A percentile compares a stretch with the other conserved stretches of the same genome.
phyloP scores from a whole-genome alignment of 2,797 vertebrate genomes.

The Ptychadena robeensis region DNA sequence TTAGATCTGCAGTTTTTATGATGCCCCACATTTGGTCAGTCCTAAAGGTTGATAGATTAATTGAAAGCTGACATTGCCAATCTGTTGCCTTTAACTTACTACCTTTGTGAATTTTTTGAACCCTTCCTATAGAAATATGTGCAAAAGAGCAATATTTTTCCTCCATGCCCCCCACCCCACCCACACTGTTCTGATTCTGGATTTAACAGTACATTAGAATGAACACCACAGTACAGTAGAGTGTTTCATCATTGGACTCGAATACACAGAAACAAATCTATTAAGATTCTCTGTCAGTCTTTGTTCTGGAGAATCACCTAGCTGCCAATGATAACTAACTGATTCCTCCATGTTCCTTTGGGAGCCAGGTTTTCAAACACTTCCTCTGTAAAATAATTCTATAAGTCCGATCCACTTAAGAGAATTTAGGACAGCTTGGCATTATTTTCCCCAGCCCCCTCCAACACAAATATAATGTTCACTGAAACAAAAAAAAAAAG shows the following conservation, averaged over 20 bases:
- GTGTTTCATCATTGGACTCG: conserved; percentile 22
- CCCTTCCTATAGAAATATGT: not conserved
- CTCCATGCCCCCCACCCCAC: no score
- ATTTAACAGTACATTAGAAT: not conserved
- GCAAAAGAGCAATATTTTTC: not conserved
- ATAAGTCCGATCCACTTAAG: conserved; percentile 50
- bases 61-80: no score
- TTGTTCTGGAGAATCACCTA: conserved; percentile 41
- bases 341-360: conserved; percentile 37
- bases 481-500: conserved; percentile 11
- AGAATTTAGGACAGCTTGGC: conserved; percentile 51
- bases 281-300: conserved; percentile 47
- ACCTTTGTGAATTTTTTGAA: no score
- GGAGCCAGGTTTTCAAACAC: conserved; percentile 41
- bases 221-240: not conserved
- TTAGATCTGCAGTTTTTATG: no score
- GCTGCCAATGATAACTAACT: conserved; percentile 40
- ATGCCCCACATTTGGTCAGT: no score
- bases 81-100: not conserved
- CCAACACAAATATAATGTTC: conserved; percentile 27
- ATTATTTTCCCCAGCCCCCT: not conserved
- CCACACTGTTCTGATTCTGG: not conserved
- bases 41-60: no score
- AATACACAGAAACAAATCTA: conserved; percentile 41
- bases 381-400: conserved; percentile 45